These are phyloP conservation scores for Habrosyne pyritoides DNA, from an alignment of 2,888 invertebrate species.

Conservation along the genomic window DNA sequence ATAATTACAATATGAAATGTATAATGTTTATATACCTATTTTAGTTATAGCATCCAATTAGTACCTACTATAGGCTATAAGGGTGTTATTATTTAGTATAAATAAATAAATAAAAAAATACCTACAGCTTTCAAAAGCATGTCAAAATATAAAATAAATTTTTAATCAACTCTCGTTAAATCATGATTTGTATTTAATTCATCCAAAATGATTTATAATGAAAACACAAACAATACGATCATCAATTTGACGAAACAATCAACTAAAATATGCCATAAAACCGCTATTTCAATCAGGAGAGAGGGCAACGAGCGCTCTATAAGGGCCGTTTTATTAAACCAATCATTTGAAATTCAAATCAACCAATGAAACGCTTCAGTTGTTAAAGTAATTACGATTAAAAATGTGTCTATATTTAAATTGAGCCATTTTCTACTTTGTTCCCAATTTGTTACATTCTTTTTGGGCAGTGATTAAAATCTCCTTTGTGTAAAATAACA, in stretches of 20 bases:
- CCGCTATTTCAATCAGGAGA: slow-evolving; percentile 31
- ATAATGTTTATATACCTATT: too few species aligned
- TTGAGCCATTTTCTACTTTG: background rate
- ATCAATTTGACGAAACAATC: slow-evolving; percentile 24
- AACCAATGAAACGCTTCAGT: slow-evolving; percentile 21
- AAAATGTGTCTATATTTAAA: slow-evolving; percentile 13
- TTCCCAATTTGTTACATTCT: background rate
- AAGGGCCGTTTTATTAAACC: slow-evolving; percentile 35
- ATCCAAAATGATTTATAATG: background rate
- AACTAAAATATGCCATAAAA: slow-evolving; percentile 29
- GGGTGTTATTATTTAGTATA: too few species aligned
- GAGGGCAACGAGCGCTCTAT: slow-evolving; percentile 27
- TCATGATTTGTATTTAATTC: too few species aligned
- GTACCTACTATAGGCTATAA: too few species aligned
- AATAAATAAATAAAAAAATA: too few species aligned
- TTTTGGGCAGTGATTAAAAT: background rate
- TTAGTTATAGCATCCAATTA: too few species aligned
- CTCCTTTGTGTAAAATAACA: background rate
- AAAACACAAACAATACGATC: background rate
- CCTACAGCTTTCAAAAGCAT: too few species aligned
- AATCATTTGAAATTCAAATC: slow-evolving; percentile 41
- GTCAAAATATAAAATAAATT: too few species aligned
- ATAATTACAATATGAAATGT: too few species aligned
- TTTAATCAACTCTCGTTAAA: too few species aligned
- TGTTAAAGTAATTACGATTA: slow-evolving; percentile 26